Percentiles rank a stretch among this genome's conserved stretches.
phyloP scores from a whole-genome alignment of 1,140 invertebrate species.

The Adelges cooleyi region DNA sequence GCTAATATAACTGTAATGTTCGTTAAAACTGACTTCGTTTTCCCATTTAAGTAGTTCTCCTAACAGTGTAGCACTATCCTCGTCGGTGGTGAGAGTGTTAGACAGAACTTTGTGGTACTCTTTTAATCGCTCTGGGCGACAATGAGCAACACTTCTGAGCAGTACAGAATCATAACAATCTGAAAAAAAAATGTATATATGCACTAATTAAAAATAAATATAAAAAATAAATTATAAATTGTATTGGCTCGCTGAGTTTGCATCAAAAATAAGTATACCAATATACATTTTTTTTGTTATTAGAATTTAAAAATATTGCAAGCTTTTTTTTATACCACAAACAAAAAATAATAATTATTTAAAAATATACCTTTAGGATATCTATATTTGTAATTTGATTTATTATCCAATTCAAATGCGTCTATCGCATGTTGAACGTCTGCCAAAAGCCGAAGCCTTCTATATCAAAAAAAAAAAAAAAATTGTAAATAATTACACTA shows the following conservation, averaged over 20 bases:
- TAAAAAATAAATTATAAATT: not conserved
- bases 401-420: not conserved
- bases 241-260: not conserved
- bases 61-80: not conserved
- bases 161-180: conserved; percentile 19
- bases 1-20: not conserved
- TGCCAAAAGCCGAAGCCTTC: not conserved
- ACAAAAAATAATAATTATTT: not conserved
- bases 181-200: conserved; percentile 22
- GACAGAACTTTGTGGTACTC: conserved; percentile 1
- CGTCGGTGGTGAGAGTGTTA: not conserved
- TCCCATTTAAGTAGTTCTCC: conserved; percentile 23
- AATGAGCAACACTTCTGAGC: conserved; percentile 6
- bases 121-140: conserved; percentile 10
- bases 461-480: too few species aligned
- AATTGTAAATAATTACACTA: too few species aligned
- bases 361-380: not conserved
- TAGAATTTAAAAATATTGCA: too few species aligned
- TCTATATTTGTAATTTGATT: not conserved
- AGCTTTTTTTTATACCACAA: too few species aligned
- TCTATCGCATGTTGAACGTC: not conserved
- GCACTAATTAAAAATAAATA: not conserved
- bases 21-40: conserved; percentile 15
- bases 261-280: not conserved
- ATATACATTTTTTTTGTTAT: too few species aligned